These are phyloP conservation scores for Ursus arctos DNA, from an alignment of 2,113 vertebrate species.

Conservation along the genomic window DNA sequence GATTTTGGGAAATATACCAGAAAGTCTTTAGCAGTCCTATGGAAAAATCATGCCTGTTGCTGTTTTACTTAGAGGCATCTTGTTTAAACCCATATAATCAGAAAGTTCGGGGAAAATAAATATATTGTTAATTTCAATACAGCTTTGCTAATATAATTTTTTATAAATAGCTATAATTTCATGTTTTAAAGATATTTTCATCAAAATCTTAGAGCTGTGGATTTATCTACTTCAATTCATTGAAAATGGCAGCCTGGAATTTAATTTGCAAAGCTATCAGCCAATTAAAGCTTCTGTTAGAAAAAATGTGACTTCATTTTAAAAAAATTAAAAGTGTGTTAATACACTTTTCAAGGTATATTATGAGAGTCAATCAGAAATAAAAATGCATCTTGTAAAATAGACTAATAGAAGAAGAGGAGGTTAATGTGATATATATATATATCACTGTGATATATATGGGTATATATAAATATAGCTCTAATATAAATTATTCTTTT, in stretches of 20 bases:
- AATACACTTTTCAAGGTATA: background rate
- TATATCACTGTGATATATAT: background rate
- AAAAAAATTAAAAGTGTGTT: background rate
- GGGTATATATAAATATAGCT: background rate
- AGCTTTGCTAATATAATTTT: background rate
- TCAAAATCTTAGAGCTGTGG: background rate
- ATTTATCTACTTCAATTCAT: background rate
- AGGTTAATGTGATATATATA: background rate
- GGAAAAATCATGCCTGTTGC: conserved; percentile 8
- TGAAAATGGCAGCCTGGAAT: background rate
- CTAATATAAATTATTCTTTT: background rate
- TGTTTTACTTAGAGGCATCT: background rate
- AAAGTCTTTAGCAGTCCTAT: background rate
- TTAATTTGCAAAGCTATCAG: background rate
- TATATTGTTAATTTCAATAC: background rate
- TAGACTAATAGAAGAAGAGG: background rate
- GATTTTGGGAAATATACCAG: background rate
- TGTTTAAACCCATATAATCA: background rate
- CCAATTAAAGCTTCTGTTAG: background rate
- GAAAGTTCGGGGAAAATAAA: conserved; percentile 16
- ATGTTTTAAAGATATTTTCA: background rate
- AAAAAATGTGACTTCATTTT: background rate
- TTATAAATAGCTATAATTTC: background rate
- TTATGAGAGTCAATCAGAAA: background rate
- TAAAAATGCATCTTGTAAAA: background rate